Evolutionary conservation across 2,113 vertebrate genomes (phyloP).

Genomic region (Nymphicus hollandicus): DNA sequence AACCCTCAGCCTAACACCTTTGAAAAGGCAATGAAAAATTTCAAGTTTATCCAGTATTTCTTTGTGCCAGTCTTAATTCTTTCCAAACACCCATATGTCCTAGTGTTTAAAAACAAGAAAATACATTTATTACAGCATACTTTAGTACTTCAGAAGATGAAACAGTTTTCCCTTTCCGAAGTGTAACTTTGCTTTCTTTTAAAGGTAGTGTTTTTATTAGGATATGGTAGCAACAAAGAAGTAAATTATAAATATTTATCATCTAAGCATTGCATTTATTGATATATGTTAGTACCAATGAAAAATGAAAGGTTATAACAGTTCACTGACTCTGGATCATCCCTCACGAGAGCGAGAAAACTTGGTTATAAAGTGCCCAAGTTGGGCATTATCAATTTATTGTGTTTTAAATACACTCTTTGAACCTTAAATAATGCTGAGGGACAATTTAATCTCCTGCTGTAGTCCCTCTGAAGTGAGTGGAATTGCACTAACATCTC

Average conservation of each 20-base stretch:
- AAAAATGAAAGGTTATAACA: slow-evolving; percentile 65
- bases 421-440: slow-evolving; percentile 36
- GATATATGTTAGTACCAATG: slow-evolving; percentile 52
- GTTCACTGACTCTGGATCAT: slow-evolving; percentile 48
- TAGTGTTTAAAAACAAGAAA: not conserved
- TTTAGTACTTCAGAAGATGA: not conserved
- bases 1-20: not conserved
- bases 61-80: not conserved
- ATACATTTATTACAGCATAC: not conserved
- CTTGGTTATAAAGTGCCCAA: not conserved
- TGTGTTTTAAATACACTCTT: slow-evolving; percentile 1
- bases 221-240: slow-evolving; percentile 25
- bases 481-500: slow-evolving; percentile 6
- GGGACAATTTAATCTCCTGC: not conserved
- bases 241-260: slow-evolving; percentile 72
- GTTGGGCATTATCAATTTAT: slow-evolving; percentile 12
- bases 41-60: not conserved
- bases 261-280: slow-evolving; percentile 62
- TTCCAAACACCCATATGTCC: not conserved
- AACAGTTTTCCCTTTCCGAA: not conserved
- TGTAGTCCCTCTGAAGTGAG: not conserved
- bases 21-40: not conserved
- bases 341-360: not conserved
- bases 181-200: slow-evolving; percentile 47
- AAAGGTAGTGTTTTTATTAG: slow-evolving; percentile 55